These are phyloP conservation scores for Microtus richardsoni DNA, from an alignment of 2,113 vertebrate genomes.

Conservation along the genomic window DNA sequence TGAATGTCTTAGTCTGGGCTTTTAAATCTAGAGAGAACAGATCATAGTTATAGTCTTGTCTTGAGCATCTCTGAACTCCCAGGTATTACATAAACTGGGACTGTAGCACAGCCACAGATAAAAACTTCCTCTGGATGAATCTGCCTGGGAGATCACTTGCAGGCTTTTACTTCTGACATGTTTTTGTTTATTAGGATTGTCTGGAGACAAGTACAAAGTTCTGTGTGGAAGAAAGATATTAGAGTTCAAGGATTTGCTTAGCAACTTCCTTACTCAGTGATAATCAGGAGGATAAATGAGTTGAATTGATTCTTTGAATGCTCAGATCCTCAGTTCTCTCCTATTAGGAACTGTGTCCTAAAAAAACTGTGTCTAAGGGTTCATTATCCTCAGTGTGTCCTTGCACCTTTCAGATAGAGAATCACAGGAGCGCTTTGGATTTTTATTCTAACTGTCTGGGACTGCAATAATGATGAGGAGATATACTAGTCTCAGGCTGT, in stretches of 20 bases:
- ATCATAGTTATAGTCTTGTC: background rate
- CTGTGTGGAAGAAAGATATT: background rate
- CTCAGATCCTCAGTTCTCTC: background rate
- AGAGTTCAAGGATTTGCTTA: slow-evolving; percentile 10
- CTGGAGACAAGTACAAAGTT: background rate
- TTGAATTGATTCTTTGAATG: background rate
- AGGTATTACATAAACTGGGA: slow-evolving; percentile 22
- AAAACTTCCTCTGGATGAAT: background rate
- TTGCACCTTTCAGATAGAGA: background rate
- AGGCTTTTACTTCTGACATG: background rate
- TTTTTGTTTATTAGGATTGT: background rate
- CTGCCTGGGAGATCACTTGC: background rate
- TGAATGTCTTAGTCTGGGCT: slow-evolving; percentile 27
- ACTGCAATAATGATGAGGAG: background rate
- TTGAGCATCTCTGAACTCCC: background rate
- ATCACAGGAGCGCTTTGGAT: background rate
- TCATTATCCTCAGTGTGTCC: background rate
- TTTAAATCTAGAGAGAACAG: slow-evolving; percentile 37
- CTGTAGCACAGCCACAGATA: background rate
- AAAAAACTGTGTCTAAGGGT: background rate
- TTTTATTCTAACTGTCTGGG: background rate
- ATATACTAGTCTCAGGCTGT: background rate
- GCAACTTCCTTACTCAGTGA: background rate
- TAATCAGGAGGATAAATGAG: background rate
- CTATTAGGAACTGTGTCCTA: background rate